Conservation (phyloP, 2,797 vertebrate species). For the Yasuhikotakia modesta region DNA sequence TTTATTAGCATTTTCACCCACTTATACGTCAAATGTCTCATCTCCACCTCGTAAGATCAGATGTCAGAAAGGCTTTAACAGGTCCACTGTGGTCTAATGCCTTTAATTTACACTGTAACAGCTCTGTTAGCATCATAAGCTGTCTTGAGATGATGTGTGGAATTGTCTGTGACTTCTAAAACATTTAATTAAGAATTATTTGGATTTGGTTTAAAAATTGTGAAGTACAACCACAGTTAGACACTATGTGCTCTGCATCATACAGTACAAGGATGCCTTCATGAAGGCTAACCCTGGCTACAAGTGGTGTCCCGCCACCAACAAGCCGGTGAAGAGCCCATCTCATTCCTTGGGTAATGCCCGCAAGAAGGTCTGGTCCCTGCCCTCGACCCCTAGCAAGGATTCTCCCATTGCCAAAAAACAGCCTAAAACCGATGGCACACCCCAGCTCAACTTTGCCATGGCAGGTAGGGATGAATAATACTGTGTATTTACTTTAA, state of each 20-base stretch:
- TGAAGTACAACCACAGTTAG: background rate
- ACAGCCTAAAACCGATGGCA: conserved; percentile 84
- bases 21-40: background rate
- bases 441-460: conserved; percentile 94
- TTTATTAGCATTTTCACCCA: background rate
- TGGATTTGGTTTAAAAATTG: background rate
- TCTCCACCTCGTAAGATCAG: background rate
- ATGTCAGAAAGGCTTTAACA: background rate
- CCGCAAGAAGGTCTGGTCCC: conserved; percentile 93
- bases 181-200: background rate
- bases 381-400: conserved; percentile 86
- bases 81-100: background rate
- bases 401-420: conserved; percentile 88
- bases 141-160: background rate
- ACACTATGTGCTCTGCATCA: conserved; percentile 1
- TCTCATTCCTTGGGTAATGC: conserved; percentile 81
- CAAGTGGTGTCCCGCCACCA: conserved; percentile 97
- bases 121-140: background rate
- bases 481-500: too few species aligned
- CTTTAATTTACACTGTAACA: background rate
- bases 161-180: background rate
- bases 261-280: conserved; percentile 97
- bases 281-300: conserved; percentile 99
- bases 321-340: conserved; percentile 92
- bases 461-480: conserved; percentile 89